Evolutionary conservation across 2,888 invertebrate genomes (phyloP).

Genomic region (Aromia moschata): DNA sequence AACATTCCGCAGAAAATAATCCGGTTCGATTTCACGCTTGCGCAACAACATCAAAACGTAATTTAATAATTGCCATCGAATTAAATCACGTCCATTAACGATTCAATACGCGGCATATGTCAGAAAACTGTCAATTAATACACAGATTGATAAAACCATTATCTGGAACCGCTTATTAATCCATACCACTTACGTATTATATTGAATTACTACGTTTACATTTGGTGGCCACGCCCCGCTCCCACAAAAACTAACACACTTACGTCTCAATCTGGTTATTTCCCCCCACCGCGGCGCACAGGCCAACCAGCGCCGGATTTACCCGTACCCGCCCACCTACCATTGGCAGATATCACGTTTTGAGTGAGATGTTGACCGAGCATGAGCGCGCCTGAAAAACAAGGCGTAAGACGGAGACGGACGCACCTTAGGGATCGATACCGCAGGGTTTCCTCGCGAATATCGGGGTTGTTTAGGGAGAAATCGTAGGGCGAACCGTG

Average conservation of each 20-base stretch:
- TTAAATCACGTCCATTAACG: constrained; percentile 44
- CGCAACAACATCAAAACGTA: background rate
- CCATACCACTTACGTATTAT: constrained; percentile 56
- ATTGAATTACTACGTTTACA: constrained; percentile 58
- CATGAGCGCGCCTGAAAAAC: constrained; percentile 12
- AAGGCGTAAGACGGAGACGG: constrained; percentile 17
- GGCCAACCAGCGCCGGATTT: constrained; percentile 50
- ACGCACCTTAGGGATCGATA: constrained; percentile 22
- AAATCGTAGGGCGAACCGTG: background rate
- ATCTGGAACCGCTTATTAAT: constrained; percentile 59
- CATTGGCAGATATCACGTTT: constrained; percentile 52
- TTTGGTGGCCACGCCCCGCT: constrained; percentile 57
- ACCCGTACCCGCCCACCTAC: constrained; percentile 54
- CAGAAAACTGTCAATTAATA: constrained; percentile 45
- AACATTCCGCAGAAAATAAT: background rate
- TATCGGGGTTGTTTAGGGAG: background rate
- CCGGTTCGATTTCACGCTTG: background rate
- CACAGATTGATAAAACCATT: constrained; percentile 60
- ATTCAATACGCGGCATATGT: constrained; percentile 36
- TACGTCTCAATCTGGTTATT: constrained; percentile 60
- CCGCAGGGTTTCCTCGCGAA: background rate
- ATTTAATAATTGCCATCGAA: constrained; percentile 24
- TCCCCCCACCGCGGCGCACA: constrained; percentile 49
- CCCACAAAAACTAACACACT: constrained; percentile 64
- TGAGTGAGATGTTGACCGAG: constrained; percentile 55